Evolutionary conservation across 1,140 invertebrate species (phyloP).

Genomic region (Olivierus martensii): DNA sequence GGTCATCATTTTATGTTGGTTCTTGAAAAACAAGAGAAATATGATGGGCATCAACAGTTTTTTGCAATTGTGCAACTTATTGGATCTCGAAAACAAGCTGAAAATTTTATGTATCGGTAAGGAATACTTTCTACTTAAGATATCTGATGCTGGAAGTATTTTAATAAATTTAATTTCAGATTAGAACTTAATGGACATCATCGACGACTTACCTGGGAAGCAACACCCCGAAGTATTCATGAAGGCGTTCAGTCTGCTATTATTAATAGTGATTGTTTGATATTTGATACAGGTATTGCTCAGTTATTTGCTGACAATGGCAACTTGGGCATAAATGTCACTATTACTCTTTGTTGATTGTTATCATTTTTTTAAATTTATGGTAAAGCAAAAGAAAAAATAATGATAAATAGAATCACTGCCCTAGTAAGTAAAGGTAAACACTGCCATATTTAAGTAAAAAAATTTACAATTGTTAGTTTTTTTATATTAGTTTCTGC

Average conservation of each 20-base stretch:
- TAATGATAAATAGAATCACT: no score
- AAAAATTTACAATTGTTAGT: no score
- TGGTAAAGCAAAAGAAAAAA: no score
- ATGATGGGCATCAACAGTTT: constrained; percentile 94
- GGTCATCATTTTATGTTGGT: constrained; percentile 99
- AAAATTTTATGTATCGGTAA: constrained; percentile 82
- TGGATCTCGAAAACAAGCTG: constrained; percentile 95
- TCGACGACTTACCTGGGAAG: constrained; percentile 93
- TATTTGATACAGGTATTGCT: constrained; percentile 96
- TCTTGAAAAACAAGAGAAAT: constrained; percentile 97
- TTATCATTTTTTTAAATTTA: no score
- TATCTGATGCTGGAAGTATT: no score
- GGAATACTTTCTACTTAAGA: no score
- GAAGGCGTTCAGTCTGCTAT: constrained; percentile 98
- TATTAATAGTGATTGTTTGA: constrained; percentile 93
- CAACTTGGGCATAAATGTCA: constrained; percentile 98
- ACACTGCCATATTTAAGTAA: no score
- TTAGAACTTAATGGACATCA: constrained; percentile 91
- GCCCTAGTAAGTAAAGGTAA: no score
- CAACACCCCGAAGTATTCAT: constrained; percentile 94
- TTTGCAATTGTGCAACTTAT: constrained; percentile 99
- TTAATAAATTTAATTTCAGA: constrained; percentile 37
- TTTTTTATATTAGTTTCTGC: no score
- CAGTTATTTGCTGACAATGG: constrained; percentile 98
- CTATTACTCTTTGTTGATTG: constrained; percentile 54